Evolutionary conservation across 2,797 vertebrate species (phyloP).

Genomic region (Eospalax fontanierii): DNA sequence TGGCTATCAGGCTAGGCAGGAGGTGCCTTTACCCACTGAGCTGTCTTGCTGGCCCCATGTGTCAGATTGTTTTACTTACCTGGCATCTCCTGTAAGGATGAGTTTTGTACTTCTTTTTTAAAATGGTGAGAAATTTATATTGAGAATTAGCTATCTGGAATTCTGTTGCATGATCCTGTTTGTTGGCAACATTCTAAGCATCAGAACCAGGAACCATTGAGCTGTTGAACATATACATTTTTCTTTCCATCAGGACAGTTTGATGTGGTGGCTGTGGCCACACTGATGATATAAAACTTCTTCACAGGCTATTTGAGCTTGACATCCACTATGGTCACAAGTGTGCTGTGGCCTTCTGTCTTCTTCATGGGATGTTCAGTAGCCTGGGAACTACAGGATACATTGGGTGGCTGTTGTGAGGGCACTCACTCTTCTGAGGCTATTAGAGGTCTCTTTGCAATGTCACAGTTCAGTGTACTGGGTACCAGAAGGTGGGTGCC

Average conservation of each 20-base stretch:
- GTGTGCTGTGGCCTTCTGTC: background rate
- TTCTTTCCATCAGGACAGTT: background rate
- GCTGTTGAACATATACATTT: background rate
- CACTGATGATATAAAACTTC: background rate
- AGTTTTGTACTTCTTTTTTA: slow-evolving; percentile 12
- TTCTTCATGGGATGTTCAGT: background rate
- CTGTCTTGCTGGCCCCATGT: background rate
- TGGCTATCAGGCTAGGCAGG: background rate
- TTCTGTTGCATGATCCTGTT: slow-evolving; percentile 44
- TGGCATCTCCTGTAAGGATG: slow-evolving; percentile 41
- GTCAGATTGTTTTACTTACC: slow-evolving; percentile 47
- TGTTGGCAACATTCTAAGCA: slow-evolving; percentile 39
- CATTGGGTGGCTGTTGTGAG: background rate
- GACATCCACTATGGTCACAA: background rate
- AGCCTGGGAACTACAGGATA: background rate
- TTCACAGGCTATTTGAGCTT: slow-evolving; percentile 22
- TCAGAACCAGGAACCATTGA: background rate
- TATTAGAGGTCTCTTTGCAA: background rate
- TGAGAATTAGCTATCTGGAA: slow-evolving; percentile 15
- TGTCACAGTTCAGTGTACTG: background rate
- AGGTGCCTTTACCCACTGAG: background rate
- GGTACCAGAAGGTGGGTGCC: background rate
- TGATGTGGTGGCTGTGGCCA: background rate
- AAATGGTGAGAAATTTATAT: background rate
- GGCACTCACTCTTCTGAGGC: background rate